These are phyloP conservation scores for Brachyhypopomus occidentalis DNA, from an alignment of 2,113 vertebrate genomes.

Conservation along the genomic window DNA sequence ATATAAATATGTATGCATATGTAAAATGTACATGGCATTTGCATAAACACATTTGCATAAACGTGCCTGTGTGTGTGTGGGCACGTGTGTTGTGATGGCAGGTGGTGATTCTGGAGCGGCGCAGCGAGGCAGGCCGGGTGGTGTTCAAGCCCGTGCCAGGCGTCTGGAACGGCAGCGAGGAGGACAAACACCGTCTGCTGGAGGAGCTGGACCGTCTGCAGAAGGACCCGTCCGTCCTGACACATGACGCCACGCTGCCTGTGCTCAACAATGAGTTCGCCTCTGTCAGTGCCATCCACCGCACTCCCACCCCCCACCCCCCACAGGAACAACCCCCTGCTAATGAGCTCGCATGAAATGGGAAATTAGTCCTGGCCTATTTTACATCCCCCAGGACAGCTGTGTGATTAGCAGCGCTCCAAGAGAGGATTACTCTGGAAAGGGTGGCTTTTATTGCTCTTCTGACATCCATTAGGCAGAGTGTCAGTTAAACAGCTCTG, in stretches of 20 bases:
- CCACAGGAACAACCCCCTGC: neutral
- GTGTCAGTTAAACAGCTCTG: neutral
- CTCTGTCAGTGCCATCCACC: conserved; percentile 74
- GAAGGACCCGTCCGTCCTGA: conserved; percentile 84
- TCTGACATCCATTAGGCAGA: neutral
- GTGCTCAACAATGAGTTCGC: conserved; percentile 92
- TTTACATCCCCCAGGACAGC: neutral
- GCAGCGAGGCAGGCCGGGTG: conserved; percentile 81
- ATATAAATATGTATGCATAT: too few relatives aligned
- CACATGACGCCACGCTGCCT: conserved; percentile 79
- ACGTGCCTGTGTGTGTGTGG: neutral
- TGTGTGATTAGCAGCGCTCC: neutral
- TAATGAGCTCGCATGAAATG: conserved; percentile 18
- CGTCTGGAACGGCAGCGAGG: conserved; percentile 86
- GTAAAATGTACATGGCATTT: too few relatives aligned
- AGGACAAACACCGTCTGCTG: conserved; percentile 82
- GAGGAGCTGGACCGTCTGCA: conserved; percentile 85
- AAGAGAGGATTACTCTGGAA: neutral
- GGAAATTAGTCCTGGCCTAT: conserved; percentile 35
- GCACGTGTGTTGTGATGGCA: conserved; percentile 57
- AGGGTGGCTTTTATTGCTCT: neutral
- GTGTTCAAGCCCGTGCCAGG: conserved; percentile 79
- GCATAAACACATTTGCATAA: too few relatives aligned
- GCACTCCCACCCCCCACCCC: neutral
- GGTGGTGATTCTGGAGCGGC: conserved; percentile 91